A percentile compares a stretch with the other conserved stretches of the same genome.
These are phyloP conservation scores for Drosophila prostipennis DNA, from an alignment of 2,888 invertebrate genomes.

Conservation along the genomic window DNA sequence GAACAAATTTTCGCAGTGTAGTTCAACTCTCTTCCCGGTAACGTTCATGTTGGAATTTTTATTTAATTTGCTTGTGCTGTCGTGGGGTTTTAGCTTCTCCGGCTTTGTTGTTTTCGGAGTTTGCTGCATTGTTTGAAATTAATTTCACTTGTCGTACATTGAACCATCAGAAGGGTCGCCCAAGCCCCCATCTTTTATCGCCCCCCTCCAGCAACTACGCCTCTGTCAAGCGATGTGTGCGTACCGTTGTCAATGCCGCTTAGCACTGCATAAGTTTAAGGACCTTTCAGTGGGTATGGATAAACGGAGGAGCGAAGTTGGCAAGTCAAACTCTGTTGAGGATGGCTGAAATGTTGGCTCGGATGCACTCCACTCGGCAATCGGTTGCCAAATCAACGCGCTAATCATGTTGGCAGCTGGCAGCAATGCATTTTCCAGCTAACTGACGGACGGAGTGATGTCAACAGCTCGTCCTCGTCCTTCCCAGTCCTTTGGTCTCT, in stretches of 20 bases:
- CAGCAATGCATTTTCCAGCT: constrained; percentile 52
- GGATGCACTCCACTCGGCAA: constrained; percentile 44
- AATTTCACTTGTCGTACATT: constrained; percentile 75
- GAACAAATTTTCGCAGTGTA: constrained; percentile 10
- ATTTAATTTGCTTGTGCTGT: constrained; percentile 71
- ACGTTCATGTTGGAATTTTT: constrained; percentile 71
- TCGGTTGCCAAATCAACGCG: constrained; percentile 74
- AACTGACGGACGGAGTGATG: constrained; percentile 63
- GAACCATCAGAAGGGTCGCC: constrained; percentile 48
- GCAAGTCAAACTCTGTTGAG: constrained; percentile 53
- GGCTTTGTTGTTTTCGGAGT: constrained; percentile 66
- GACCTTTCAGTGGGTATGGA: constrained; percentile 25
- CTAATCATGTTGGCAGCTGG: constrained; percentile 67
- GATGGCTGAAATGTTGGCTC: constrained; percentile 13
- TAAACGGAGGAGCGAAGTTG: constrained; percentile 51
- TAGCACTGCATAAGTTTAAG: constrained; percentile 63
- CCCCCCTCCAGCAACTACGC: not conserved
- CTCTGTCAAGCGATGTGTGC: constrained; percentile 35
- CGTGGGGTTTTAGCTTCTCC: constrained; percentile 47
- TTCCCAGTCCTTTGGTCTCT: constrained; percentile 15
- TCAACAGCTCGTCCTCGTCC: constrained; percentile 50
- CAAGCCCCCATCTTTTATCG: not conserved
- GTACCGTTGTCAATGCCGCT: constrained; percentile 73
- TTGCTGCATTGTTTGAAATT: constrained; percentile 79
- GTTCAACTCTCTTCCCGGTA: constrained; percentile 26